Evolutionary conservation across 1,140 invertebrate species (phyloP).

Genomic region (Dendroctonus valens): DNA sequence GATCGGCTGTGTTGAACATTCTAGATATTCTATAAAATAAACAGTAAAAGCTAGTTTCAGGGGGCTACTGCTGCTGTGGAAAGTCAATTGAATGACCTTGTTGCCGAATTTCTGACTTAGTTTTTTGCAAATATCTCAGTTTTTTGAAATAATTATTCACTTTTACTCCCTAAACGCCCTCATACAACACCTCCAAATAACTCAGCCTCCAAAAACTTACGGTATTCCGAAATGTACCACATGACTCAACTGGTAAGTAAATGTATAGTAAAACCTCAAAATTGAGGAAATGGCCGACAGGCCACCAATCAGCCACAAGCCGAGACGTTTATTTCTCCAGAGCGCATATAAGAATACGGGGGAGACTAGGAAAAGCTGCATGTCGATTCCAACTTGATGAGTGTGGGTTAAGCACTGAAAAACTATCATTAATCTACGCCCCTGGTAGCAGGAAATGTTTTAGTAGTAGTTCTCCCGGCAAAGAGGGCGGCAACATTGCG

Average conservation of each 20-base stretch:
- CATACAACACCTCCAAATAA: no score
- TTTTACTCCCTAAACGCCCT: no score
- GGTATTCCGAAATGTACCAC: conserved; percentile 67
- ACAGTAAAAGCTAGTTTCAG: no score
- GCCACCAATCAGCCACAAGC: conserved; percentile 51
- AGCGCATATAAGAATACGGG: conserved; percentile 67
- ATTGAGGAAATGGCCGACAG: conserved; percentile 58
- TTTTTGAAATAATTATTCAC: no score
- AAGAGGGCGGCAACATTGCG: no score
- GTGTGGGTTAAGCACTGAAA: conserved; percentile 69
- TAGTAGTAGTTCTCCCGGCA: no score
- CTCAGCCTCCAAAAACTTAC: no score
- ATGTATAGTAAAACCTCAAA: conserved; percentile 61
- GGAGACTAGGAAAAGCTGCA: conserved; percentile 73
- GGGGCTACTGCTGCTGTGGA: no score
- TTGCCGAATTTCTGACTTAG: no score
- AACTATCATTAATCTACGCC: conserved; percentile 17
- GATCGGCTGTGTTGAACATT: conserved; percentile 67
- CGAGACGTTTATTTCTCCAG: conserved; percentile 59
- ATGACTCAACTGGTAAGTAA: conserved; percentile 58
- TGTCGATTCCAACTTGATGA: conserved; percentile 79
- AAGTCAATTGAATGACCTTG: no score
- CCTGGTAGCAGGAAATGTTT: no score
- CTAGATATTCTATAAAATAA: conserved; percentile 51
- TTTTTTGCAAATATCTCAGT: no score